Evolutionary conservation across 2,888 invertebrate genomes (phyloP).

Genomic region (Meloe dianella): DNA sequence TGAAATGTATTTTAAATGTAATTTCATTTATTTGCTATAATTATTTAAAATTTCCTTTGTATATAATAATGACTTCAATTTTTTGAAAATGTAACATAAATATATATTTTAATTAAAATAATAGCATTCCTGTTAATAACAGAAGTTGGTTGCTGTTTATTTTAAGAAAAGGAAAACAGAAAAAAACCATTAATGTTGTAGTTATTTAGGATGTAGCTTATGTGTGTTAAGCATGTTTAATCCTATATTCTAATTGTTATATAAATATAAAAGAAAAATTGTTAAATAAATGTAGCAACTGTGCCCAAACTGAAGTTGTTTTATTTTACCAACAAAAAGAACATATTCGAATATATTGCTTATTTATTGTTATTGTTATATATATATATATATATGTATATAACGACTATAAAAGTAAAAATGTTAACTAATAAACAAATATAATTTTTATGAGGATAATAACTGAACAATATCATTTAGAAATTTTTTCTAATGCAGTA

Average conservation of each 20-base stretch:
- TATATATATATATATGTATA: constrained; percentile 4
- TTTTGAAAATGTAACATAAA: constrained; percentile 41
- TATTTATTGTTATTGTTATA: constrained; percentile 20
- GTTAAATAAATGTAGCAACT: constrained; percentile 61
- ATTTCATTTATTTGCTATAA: neutral
- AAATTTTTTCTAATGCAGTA: constrained; percentile 4
- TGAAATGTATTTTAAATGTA: neutral
- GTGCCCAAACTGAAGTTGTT: constrained; percentile 43
- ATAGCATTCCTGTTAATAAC: constrained; percentile 33
- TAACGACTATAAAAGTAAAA: constrained; percentile 17
- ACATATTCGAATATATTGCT: constrained; percentile 22
- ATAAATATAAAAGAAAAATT: constrained; percentile 52
- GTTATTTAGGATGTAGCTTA: constrained; percentile 54
- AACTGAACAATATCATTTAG: neutral
- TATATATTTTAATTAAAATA: constrained; percentile 35
- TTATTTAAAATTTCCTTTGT: neutral
- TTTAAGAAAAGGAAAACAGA: constrained; percentile 3
- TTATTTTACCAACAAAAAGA: constrained; percentile 10
- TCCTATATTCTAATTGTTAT: constrained; percentile 60
- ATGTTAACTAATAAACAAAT: constrained; percentile 15
- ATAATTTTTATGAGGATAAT: neutral
- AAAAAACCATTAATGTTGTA: constrained; percentile 48
- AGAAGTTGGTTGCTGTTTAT: constrained; percentile 21
- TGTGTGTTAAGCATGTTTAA: constrained; percentile 59
- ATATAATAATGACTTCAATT: neutral